Evolutionary conservation across 2,888 invertebrate species (phyloP).

Genomic region (Conomelus anceps): DNA sequence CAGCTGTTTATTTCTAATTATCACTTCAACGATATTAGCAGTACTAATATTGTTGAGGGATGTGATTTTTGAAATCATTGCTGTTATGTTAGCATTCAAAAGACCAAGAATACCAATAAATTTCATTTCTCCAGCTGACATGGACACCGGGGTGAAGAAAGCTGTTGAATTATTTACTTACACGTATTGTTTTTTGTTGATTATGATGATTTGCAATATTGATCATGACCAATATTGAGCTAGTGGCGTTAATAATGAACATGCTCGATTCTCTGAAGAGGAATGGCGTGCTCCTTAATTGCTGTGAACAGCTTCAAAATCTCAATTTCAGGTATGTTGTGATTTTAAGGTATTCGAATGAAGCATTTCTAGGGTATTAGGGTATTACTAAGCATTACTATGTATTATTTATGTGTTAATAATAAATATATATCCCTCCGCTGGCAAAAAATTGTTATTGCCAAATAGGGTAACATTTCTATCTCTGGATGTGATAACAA

Average conservation of each 20-base stretch:
- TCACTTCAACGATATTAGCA: no score
- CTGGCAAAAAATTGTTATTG: no score
- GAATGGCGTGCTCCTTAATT: not conserved
- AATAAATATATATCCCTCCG: no score
- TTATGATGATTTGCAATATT: not conserved
- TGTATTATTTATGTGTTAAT: not conserved
- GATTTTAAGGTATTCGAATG: not conserved
- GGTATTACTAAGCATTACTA: not conserved
- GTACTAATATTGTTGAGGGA: not conserved
- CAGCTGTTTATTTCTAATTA: not conserved
- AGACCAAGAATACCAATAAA: not conserved
- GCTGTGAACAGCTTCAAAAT: not conserved
- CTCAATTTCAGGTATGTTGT: not conserved
- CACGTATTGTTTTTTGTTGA: not conserved
- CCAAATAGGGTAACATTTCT: no score
- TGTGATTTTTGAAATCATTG: not conserved
- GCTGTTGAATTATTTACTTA: not conserved
- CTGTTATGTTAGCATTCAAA: not conserved
- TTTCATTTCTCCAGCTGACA: not conserved
- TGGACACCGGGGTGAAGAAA: not conserved
- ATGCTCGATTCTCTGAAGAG: not conserved
- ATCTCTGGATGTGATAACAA: no score
- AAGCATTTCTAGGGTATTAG: not conserved
- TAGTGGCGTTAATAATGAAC: not conserved
- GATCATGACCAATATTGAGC: not conserved